These are phyloP conservation scores for Spondyliosoma cantharus DNA, from an alignment of 2,797 vertebrate genomes.

Conservation along the genomic window DNA sequence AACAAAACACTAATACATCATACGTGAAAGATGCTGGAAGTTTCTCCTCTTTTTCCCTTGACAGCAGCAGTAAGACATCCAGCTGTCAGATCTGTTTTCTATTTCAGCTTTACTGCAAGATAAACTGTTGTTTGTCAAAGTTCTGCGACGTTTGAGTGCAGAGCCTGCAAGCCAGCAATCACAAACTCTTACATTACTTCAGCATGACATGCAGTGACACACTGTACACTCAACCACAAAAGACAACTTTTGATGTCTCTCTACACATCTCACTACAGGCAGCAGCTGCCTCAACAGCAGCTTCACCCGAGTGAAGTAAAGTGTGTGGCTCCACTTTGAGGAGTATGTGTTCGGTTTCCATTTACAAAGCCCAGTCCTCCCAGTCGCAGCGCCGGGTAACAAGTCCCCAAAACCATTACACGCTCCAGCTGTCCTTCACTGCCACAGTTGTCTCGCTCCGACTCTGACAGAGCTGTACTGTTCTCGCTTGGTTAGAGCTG, in stretches of 20 bases:
- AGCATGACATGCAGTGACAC: constrained; percentile 35
- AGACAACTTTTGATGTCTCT: constrained; percentile 32
- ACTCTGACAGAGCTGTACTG: constrained; percentile 36
- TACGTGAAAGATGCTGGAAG: constrained; percentile 17
- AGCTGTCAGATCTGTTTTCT: constrained; percentile 47
- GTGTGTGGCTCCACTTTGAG: no score
- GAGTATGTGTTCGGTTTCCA: constrained; percentile 13
- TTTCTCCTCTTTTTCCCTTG: constrained; percentile 3
- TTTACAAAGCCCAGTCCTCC: constrained; percentile 31
- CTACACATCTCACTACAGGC: constrained; percentile 10
- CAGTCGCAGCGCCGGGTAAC: constrained; percentile 32
- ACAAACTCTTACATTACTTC: constrained; percentile 50
- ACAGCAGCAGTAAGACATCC: constrained; percentile 29
- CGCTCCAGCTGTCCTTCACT: constrained; percentile 37
- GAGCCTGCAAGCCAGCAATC: constrained; percentile 38
- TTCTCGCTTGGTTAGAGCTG: constrained; percentile 63
- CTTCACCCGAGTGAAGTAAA: no score
- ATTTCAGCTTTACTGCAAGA: constrained; percentile 44
- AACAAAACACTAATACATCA: constrained; percentile 34
- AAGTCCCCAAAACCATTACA: constrained; percentile 44
- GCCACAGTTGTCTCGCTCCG: constrained; percentile 27
- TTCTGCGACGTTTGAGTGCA: constrained; percentile 24
- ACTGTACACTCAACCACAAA: constrained; percentile 42
- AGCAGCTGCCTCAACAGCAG: background rate
- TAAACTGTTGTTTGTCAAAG: constrained; percentile 58